Evolutionary conservation across 37 sponge, comb jelly and placozoan genomes (phyloP), one percentile per base, ranked within the genome.

Genomic region (Crambe crambe): DNA sequence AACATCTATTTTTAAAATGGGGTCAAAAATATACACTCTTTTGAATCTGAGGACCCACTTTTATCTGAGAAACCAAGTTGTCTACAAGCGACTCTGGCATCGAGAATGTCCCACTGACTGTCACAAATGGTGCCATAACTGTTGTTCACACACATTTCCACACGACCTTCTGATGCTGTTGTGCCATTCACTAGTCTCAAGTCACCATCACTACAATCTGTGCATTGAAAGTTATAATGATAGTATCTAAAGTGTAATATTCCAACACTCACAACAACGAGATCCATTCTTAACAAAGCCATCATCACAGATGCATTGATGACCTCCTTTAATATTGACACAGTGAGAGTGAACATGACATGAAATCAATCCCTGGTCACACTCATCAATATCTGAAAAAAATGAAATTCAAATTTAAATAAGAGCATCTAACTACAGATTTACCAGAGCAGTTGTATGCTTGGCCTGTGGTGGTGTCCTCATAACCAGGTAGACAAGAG

Each of bases 351-450:
- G 10, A 8, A 23, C 29, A 26, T 26, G 30, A 43, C 74, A 73
- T n/a, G n/a, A n/a, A n/a, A n/a, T 35, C 34, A 17, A 2, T 25
- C n/a, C 20, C 22, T 58, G 38, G 32, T 26, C 15, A 22, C 76
- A 75, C 76, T 75, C 76, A 17, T 75, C 40, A 36, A 75, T 44
- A 58, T 75, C 76, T 58, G 20, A 56, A 62, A 23, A 10, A 62
- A 18, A 20, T 18, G 18, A 18, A 20, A 54, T 54, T 20, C 18
- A 54, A 20, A 18, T 20, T 54, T 20, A 54, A 54, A 12, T 12
- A 54, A 54, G n/a, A n/a, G n/a, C n/a, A n/a, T n/a, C n/a, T n/a
- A n/a, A n/a, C n/a, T n/a, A n/a, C n/a, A n/a, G n/a, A 12, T 54
- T 20, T 54, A 54, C 56, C 56, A 20, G 56, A 20, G 56, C 56